phyloP scores from a whole-genome alignment of 2,888 invertebrate genomes.

The Ferdinandea cuprea region DNA sequence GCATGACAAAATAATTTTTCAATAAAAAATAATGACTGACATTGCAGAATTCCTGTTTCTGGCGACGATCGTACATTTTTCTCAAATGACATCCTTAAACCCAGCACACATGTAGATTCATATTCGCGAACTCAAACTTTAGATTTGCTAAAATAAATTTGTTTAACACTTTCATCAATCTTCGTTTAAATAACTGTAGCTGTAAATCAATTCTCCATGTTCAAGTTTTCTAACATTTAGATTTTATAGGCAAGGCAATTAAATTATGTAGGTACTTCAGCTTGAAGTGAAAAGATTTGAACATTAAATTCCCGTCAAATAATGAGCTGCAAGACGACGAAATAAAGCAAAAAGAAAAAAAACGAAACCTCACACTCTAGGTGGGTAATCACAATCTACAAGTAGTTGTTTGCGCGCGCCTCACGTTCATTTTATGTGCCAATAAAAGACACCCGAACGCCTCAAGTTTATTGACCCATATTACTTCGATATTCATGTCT shows the following conservation, averaged over 20 bases:
- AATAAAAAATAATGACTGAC: too few species aligned
- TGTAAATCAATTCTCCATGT: not conserved
- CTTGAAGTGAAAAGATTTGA: not conserved
- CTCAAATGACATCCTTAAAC: too few species aligned
- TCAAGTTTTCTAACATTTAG: not conserved
- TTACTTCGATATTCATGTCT: constrained; percentile 48
- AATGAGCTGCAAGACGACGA: not conserved
- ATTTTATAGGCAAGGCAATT: not conserved
- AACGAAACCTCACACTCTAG: not conserved
- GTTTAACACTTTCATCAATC: not conserved
- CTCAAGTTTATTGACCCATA: constrained; percentile 61
- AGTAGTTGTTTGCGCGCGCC: constrained; percentile 3
- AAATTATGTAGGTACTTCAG: not conserved
- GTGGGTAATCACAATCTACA: not conserved
- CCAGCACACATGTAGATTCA: too few species aligned
- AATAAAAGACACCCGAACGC: constrained; percentile 8
- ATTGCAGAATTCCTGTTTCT: too few species aligned
- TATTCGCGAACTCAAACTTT: too few species aligned
- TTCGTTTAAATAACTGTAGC: not conserved
- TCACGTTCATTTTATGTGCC: constrained; percentile 29
- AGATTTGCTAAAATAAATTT: too few species aligned
- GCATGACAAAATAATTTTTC: too few species aligned
- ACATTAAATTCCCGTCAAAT: not conserved
- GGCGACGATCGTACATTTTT: too few species aligned
- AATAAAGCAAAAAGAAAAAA: not conserved